Evolutionary conservation across 2,797 vertebrate genomes (phyloP), one percentile per base, ranked within the genome.

Genomic region (Acanthis flammea): DNA sequence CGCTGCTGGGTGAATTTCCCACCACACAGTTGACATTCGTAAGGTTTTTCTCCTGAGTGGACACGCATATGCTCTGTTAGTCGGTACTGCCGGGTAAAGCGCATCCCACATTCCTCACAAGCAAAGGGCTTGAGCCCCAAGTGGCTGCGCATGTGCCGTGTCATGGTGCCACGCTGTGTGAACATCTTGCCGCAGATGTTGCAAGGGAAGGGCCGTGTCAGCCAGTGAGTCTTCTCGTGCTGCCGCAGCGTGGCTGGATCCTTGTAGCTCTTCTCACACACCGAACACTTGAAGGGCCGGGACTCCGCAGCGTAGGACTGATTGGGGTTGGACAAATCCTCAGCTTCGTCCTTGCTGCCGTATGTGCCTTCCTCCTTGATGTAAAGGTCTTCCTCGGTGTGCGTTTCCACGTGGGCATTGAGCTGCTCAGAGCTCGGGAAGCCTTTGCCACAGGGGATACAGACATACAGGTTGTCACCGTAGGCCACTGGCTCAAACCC

Each of bases 171-270:
- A 24, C 99, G 98, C 97, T 99, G 99, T 2, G 99, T 99, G 98
- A 99, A 99, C 99, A 99, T 99, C 97, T 99, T 99, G 96, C 99
- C 99, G 3, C 99, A 99, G 98, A 99, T 99, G 98, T 99, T 99
- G 98, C 99, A 99, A 74, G 99, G 99, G 97, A 99, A 99, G 61
- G 99, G 99, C 95, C 99, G 98, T 2, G 99, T 99, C 93, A 99
- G 98, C 99, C 99, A 99, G 97, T 99, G 99, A 77, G 99, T 99
- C 98, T 99, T 99, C 98, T 99, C 99, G 1, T 99, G 99, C 96
- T 99, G 99, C 76, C 99, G 98, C 96, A 99, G 98, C 0, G 99
- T 99, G 53, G 99, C 99, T 0, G 99, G 99, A 98, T 99, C 99
- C 98, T 99, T 99, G 98, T 99, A 99, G 98, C 99, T 99, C 97